These are phyloP conservation scores for Smittia sp. DNA, from an alignment of 2,888 invertebrate genomes.

Conservation along the genomic window DNA sequence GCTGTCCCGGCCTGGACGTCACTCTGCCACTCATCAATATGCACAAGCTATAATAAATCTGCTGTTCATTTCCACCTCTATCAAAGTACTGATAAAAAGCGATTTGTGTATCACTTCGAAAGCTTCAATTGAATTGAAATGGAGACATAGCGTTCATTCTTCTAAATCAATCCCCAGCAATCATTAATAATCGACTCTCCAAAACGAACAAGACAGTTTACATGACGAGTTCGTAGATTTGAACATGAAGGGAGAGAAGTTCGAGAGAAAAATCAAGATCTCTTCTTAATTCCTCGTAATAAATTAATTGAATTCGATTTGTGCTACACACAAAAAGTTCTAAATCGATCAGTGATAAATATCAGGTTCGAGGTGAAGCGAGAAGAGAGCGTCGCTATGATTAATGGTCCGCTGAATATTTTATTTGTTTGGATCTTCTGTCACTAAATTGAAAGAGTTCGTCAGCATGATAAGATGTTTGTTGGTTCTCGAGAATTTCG, in stretches of 20 bases:
- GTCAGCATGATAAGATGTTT: constrained; percentile 12
- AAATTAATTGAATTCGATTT: constrained; percentile 39
- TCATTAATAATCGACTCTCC: constrained; percentile 29
- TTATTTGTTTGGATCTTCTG: constrained; percentile 16
- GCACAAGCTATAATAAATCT: too few species aligned
- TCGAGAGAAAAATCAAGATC: constrained; percentile 25
- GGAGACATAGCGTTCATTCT: background rate
- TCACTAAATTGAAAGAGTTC: constrained; percentile 21
- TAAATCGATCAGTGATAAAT: constrained; percentile 33
- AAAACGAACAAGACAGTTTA: constrained; percentile 35
- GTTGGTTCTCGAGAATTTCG: background rate
- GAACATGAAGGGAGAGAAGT: constrained; percentile 19
- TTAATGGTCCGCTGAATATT: constrained; percentile 25
- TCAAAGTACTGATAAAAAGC: too few species aligned
- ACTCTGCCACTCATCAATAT: background rate
- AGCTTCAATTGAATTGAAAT: background rate
- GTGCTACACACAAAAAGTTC: constrained; percentile 9
- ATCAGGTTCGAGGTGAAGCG: background rate
- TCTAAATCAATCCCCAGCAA: background rate
- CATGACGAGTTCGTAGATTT: constrained; percentile 19
- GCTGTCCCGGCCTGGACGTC: background rate
- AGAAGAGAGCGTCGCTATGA: constrained; percentile 2
- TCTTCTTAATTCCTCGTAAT: constrained; percentile 41
- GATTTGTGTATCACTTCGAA: background rate
- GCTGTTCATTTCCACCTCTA: too few species aligned